These are phyloP conservation scores for Centruroides sculpturatus DNA, from an alignment of 1,140 invertebrate genomes.

Conservation along the genomic window DNA sequence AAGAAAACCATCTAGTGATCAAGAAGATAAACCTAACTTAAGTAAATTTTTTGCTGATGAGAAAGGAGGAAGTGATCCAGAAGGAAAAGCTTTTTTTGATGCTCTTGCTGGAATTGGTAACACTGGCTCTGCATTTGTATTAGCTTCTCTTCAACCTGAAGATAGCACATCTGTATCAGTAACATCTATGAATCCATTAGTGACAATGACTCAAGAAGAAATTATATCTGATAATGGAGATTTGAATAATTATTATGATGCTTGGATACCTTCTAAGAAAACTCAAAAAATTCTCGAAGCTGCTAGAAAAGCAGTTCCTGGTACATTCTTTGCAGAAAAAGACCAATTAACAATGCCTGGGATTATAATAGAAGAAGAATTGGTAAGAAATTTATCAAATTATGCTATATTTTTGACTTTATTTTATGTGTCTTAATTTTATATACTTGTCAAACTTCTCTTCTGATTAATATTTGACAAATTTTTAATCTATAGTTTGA, in stretches of 20 bases:
- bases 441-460: too few relatives aligned
- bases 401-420: too few relatives aligned
- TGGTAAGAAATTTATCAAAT: background rate
- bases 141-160: background rate
- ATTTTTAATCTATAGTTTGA: too few relatives aligned
- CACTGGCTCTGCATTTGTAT: background rate
- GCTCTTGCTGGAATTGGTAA: slow-evolving; percentile 4
- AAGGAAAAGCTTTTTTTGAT: slow-evolving; percentile 18
- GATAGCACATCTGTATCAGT: background rate
- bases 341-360: background rate
- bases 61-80: slow-evolving; percentile 11
- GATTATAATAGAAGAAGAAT: slow-evolving; percentile 5
- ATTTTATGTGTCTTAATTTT: too few relatives aligned
- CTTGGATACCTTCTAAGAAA: slow-evolving; percentile 32
- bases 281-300: slow-evolving; percentile 22
- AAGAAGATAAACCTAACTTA: slow-evolving; percentile 3
- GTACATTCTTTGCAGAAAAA: slow-evolving; percentile 23
- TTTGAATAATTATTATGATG: slow-evolving; percentile 16
- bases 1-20: background rate
- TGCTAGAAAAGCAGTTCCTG: slow-evolving; percentile 24
- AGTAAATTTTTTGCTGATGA: slow-evolving; percentile 17
- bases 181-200: background rate
- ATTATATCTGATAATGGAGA: background rate
- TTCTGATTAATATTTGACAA: too few relatives aligned
- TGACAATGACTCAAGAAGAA: background rate